Evolutionary conservation across 1,140 invertebrate genomes (phyloP).

Genomic region (Diprion similis): DNA sequence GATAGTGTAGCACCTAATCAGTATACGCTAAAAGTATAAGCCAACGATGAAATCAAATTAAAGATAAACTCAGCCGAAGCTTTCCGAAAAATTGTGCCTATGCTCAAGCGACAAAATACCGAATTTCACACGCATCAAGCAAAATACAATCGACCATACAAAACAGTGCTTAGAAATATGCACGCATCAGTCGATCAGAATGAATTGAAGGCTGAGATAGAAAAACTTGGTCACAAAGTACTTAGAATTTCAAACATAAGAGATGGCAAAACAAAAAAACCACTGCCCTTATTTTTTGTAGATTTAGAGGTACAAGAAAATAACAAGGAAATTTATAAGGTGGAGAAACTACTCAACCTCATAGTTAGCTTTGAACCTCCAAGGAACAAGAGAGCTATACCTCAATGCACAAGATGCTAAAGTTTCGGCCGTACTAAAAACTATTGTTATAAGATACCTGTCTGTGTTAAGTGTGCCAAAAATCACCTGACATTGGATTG

Average conservation of each 20-base stretch:
- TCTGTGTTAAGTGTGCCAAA: constrained; percentile 41
- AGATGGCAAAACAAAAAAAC: constrained; percentile 23
- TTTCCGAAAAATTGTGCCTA: background rate
- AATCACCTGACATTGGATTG: constrained; percentile 17
- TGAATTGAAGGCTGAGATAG: constrained; percentile 7
- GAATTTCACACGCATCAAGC: constrained; percentile 19
- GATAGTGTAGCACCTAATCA: background rate
- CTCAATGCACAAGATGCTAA: constrained; percentile 48
- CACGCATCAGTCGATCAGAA: constrained; percentile 8
- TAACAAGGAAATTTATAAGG: constrained; percentile 45
- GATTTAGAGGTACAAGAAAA: constrained; percentile 42
- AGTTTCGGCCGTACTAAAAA: constrained; percentile 48
- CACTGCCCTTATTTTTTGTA: constrained; percentile 44
- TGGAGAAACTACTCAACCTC: constrained; percentile 36
- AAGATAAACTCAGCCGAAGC: background rate
- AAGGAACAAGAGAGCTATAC: constrained; percentile 34
- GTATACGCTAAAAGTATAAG: background rate
- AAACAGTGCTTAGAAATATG: constrained; percentile 15
- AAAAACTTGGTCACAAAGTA: constrained; percentile 16
- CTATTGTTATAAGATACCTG: constrained; percentile 37
- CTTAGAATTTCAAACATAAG: constrained; percentile 13
- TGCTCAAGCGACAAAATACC: constrained; percentile 6
- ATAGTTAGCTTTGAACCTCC: constrained; percentile 43
- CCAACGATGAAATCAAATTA: background rate
- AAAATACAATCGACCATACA: constrained; percentile 14